A percentile compares a stretch with the other conserved stretches of the same genome.
These are phyloP conservation scores for Erannis defoliaria DNA, from an alignment of 2,888 invertebrate genomes.

Conservation along the genomic window DNA sequence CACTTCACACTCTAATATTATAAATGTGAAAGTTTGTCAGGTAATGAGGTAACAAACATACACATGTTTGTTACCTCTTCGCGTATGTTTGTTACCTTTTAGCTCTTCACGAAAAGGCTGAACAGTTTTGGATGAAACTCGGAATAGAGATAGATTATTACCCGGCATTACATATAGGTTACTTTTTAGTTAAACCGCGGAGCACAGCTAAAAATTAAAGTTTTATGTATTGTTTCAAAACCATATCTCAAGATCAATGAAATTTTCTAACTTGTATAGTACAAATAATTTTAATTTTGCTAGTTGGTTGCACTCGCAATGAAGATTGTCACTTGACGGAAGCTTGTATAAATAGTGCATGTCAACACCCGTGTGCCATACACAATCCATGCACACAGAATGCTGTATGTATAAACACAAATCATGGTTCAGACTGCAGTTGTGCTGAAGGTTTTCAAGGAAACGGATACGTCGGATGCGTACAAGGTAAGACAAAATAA, in stretches of 20 bases:
- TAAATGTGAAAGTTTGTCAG: no score
- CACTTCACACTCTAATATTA: no score
- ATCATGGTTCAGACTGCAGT: conserved; percentile 94
- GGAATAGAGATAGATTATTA: no score
- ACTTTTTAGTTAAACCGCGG: no score
- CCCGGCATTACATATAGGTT: no score
- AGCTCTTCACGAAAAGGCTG: no score
- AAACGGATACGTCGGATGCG: conserved; percentile 93
- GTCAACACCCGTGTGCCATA: conserved; percentile 95
- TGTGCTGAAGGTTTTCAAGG: conserved; percentile 95
- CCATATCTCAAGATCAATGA: conserved; percentile 11
- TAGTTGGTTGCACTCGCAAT: conserved; percentile 95
- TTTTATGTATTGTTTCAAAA: neutral
- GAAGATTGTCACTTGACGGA: conserved; percentile 94
- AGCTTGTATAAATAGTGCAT: conserved; percentile 94
- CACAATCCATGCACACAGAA: conserved; percentile 94
- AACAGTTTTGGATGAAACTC: no score
- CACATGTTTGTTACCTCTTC: no score
- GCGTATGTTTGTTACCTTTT: no score
- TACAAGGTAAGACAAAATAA: conserved; percentile 88
- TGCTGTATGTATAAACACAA: conserved; percentile 95
- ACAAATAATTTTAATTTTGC: conserved; percentile 67
- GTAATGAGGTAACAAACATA: no score
- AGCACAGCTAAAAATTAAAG: neutral
- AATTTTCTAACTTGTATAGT: conserved; percentile 46